Evolutionary conservation across 2,888 invertebrate genomes (phyloP), one percentile per base, ranked within the genome.

Genomic region (Pristionchus arcanus): DNA sequence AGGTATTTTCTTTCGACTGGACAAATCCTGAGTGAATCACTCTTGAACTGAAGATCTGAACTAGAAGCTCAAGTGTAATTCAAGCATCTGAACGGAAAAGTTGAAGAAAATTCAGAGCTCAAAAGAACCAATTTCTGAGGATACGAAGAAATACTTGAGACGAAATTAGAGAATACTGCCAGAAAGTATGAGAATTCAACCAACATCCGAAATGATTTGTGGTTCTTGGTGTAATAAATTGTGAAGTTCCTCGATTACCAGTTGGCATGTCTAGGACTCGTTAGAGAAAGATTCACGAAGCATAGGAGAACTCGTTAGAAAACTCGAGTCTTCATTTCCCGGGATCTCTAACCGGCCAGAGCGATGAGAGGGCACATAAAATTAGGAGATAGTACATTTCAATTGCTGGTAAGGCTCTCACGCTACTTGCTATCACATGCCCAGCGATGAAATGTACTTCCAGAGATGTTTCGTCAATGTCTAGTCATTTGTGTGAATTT

Each of bases 271-370:
- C 25, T 59, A 25, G 25, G 19, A 66, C 25, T 66, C n/a, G 25
- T 66, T 28, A 66, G 66, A 66, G 66, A 28, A 66, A 28, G 66
- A 66, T 66, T 66, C 66, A 28, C 66, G n/a, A 66, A 66, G 66
- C 66, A 66, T 7, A 66, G 28, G 5, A 66, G n/a, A n/a, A n/a
- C n/a, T n/a, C n/a, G n/a, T n/a, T n/a, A n/a, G n/a, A n/a, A n/a
- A n/a, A n/a, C n/a, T n/a, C n/a, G n/a, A n/a, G n/a, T n/a, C n/a
- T n/a, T n/a, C n/a, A n/a, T n/a, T n/a, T n/a, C n/a, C n/a, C n/a
- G n/a, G n/a, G n/a, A n/a, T n/a, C n/a, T n/a, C n/a, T n/a, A n/a
- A n/a, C n/a, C n/a, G n/a, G n/a, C n/a, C n/a, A n/a, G n/a, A n/a
- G n/a, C n/a, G n/a, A n/a, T n/a, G n/a, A n/a, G n/a, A n/a, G n/a